Base-by-base conservation (phyloP, 2,888 invertebrate species). In the Tridacna crocea region DNA sequence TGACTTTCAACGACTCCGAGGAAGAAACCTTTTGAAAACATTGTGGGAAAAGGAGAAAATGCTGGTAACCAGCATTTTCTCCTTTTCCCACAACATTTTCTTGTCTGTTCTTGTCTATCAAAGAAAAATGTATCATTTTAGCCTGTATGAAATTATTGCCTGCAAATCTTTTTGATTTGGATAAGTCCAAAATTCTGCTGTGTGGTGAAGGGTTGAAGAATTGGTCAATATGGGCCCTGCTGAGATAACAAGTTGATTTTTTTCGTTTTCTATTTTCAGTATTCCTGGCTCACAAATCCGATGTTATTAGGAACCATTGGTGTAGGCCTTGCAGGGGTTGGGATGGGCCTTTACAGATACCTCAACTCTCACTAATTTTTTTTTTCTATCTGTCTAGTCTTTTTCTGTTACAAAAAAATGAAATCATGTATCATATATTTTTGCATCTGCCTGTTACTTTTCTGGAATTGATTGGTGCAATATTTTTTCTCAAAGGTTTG, bases 321-420 rank as follows among this genome's bases (percentile, higher is more conserved):
- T 17, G 90, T 88, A 19, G 88, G 87, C 11, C 36, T 87, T 10
- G 87, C 88, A n/a, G 91, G 91, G 19, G 80, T 89, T n/a, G 88
- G 83, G 17, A 72, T 83, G 26, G 83, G 83, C 27, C 26, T 83
- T 0, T 83, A 83, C 60, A 74, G 58, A 48, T 83, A 80, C 51
- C 27, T 78, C 24, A 83, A 80, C 68, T 48, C 70, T 24, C 48
- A 51, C 46, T 70, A 70, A 51, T 70, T 11, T 66, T 60, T 24
- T 66, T 17, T 36, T 4, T 66, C 24, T 36, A 36, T 36, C 36
- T 36, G 13, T 24, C 68, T 68, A 68, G 47, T 68, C 68, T 6
- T 24, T 51, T 51, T 13, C 22, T 70, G 19, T 51, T 17, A 3
- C 0, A 26, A 15, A 46, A 66, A 51, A 24, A 6, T 51, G 24